These are phyloP conservation scores for Calameuta pallipes DNA, from an alignment of 2,888 invertebrate genomes.

Conservation along the genomic window DNA sequence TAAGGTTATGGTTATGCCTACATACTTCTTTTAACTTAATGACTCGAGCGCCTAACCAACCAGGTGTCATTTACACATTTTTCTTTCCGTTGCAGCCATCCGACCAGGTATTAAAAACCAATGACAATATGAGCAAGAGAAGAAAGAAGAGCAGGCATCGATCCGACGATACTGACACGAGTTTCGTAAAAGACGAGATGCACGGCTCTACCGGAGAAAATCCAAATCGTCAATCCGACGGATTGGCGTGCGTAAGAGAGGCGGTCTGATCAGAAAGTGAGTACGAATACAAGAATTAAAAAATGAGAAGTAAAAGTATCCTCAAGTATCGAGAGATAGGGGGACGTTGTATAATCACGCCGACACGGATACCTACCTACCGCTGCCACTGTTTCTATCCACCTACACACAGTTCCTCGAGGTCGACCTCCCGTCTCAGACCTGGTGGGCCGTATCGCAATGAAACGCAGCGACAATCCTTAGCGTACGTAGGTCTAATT, in stretches of 20 bases:
- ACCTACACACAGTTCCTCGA: conserved; percentile 1
- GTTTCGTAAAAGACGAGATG: neutral
- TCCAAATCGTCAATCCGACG: neutral
- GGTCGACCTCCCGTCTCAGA: neutral
- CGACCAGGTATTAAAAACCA: neutral
- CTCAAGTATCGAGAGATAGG: conserved; percentile 8
- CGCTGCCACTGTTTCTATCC: conserved; percentile 18
- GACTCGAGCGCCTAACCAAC: neutral
- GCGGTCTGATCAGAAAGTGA: neutral
- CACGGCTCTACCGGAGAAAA: neutral
- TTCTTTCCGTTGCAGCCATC: neutral
- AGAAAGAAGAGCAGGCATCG: neutral
- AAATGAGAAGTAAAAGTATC: neutral
- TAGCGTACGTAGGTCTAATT: neutral
- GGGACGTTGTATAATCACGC: conserved; percentile 43
- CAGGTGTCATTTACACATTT: neutral
- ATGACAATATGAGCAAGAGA: neutral
- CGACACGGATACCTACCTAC: conserved; percentile 40
- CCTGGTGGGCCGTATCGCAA: neutral
- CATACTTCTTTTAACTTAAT: conserved; percentile 1
- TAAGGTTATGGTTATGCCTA: conserved; percentile 31
- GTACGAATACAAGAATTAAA: neutral
- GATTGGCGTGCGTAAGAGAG: neutral
- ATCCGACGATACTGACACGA: neutral
- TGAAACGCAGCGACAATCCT: neutral